Evolutionary conservation across 2,888 invertebrate genomes (phyloP).

Genomic region (Cephonodes hylas): DNA sequence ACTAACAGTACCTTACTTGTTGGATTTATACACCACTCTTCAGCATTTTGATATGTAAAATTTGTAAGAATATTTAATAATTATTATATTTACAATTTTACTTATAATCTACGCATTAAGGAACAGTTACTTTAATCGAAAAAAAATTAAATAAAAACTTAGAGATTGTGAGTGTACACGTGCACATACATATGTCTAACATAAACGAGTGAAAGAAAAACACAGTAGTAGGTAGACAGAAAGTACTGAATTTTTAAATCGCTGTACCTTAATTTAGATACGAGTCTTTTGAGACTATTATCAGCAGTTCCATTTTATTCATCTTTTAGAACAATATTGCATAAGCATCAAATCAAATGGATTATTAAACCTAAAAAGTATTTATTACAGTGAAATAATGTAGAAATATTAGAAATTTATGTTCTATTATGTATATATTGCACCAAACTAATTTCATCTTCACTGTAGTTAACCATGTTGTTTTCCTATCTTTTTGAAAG

Average conservation of each 20-base stretch:
- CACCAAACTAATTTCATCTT: no score
- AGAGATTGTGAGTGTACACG: not conserved
- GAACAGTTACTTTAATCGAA: not conserved
- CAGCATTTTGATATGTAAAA: constrained; percentile 21
- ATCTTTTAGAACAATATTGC: no score
- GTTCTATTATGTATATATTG: no score
- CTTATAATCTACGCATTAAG: not conserved
- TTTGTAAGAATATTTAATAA: constrained; percentile 9
- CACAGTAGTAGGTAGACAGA: not conserved
- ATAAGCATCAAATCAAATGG: no score
- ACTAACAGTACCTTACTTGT: constrained; percentile 45
- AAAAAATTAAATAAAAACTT: not conserved
- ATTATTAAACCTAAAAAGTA: no score
- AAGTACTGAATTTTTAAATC: not conserved
- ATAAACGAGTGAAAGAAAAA: constrained; percentile 10
- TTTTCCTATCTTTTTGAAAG: no score
- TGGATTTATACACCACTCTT: constrained; percentile 37
- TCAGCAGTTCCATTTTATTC: not conserved
- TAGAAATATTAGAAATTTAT: no score
- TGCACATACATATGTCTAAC: constrained; percentile 8
- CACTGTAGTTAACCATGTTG: no score
- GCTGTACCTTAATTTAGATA: not conserved
- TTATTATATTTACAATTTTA: not conserved
- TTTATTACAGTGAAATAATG: no score
- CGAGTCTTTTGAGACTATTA: not conserved